Evolutionary conservation across 2,113 vertebrate genomes (phyloP).

Genomic region (Hemicordylus capensis): DNA sequence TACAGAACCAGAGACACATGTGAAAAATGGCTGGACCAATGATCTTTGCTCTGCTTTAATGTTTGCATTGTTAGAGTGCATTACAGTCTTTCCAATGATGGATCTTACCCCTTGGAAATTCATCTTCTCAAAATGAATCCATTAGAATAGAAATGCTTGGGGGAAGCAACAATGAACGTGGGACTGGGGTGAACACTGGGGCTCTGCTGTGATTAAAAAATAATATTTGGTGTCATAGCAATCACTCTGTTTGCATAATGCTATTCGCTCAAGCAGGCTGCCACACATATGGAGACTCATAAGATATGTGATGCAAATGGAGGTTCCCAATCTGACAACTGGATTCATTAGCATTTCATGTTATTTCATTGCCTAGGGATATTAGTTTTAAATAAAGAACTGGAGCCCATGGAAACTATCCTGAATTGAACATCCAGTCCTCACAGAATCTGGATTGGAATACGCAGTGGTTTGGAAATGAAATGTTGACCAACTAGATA

Average conservation of each 20-base stretch:
- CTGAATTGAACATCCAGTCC: neutral
- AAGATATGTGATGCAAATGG: neutral
- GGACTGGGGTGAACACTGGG: neutral
- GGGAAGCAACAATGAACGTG: neutral
- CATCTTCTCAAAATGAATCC: constrained; percentile 34
- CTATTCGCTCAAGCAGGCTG: neutral
- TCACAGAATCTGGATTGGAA: neutral
- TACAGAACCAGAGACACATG: constrained; percentile 44
- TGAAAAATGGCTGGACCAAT: constrained; percentile 49
- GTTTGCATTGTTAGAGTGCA: constrained; percentile 53
- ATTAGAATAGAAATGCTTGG: neutral
- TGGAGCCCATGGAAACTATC: neutral
- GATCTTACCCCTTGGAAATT: constrained; percentile 48
- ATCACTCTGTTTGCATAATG: neutral
- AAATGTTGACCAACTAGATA: neutral
- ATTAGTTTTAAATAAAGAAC: neutral
- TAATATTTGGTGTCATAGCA: neutral
- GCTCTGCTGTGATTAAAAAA: constrained; percentile 12
- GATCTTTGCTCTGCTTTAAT: constrained; percentile 54
- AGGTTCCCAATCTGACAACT: neutral
- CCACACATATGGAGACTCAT: neutral
- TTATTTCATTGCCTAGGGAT: neutral
- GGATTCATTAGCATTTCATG: neutral
- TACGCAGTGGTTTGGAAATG: neutral
- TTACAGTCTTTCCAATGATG: constrained; percentile 49